Percentiles rank a stretch among this genome's conserved stretches.
phyloP scores from a whole-genome alignment of 2,797 vertebrate genomes.

The Mus caroli region DNA sequence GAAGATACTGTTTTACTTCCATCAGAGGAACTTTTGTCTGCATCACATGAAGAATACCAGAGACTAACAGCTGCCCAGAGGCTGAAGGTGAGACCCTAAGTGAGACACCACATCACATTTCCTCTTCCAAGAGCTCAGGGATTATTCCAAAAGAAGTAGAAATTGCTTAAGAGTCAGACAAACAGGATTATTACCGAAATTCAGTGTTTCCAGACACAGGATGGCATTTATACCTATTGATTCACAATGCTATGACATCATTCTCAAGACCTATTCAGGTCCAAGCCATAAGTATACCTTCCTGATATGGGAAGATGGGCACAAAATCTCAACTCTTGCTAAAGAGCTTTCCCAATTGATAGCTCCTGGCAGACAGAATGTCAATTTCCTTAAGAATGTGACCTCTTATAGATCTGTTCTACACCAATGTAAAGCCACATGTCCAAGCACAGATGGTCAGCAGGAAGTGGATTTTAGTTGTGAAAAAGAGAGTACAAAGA shows the following conservation, averaged over 20 bases:
- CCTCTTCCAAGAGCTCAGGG: background rate
- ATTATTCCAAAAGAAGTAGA: background rate
- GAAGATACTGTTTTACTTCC: background rate
- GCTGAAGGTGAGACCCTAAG: background rate
- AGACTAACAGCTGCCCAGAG: background rate
- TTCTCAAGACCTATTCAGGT: background rate
- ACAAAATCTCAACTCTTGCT: background rate
- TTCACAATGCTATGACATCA: background rate
- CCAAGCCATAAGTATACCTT: background rate
- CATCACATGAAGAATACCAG: background rate
- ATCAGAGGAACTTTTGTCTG: background rate
- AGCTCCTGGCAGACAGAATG: background rate
- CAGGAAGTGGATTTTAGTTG: background rate
- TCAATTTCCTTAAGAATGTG: background rate
- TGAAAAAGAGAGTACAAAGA: background rate
- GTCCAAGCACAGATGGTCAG: background rate
- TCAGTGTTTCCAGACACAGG: background rate
- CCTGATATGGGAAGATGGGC: too few relatives aligned
- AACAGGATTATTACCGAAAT: background rate
- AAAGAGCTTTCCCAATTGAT: background rate
- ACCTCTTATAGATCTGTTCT: accelerated
- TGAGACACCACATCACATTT: background rate
- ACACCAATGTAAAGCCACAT: background rate
- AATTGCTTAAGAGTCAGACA: background rate
- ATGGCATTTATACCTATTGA: background rate